Percentiles rank a stretch among this genome's conserved stretches.
Evolutionary conservation across 2,888 invertebrate species (phyloP).

Genomic region (Aleiodes leptofemur): DNA sequence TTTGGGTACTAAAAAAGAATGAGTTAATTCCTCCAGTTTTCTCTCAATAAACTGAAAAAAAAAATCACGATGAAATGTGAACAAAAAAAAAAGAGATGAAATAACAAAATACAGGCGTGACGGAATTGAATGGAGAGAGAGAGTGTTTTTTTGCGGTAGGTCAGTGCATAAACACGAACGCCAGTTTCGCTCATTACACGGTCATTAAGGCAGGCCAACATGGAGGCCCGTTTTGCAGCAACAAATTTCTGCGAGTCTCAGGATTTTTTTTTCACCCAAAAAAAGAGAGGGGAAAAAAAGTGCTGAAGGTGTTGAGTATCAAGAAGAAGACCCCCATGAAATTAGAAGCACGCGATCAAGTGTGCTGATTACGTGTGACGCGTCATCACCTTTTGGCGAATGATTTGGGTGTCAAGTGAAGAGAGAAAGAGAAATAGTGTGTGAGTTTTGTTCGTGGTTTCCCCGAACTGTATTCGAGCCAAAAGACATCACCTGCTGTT

Average conservation of each 20-base stretch:
- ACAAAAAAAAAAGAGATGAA: constrained; percentile 5
- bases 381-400: neutral
- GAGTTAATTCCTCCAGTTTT: constrained; percentile 3
- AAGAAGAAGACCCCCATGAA: constrained; percentile 57
- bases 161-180: constrained; percentile 35
- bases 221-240: neutral
- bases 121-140: neutral
- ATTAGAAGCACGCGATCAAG: constrained; percentile 67
- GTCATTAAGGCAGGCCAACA: constrained; percentile 24
- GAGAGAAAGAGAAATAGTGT: no score
- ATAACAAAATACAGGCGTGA: constrained; percentile 13
- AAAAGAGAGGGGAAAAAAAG: neutral
- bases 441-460: neutral
- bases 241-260: neutral
- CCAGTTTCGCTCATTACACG: constrained; percentile 40
- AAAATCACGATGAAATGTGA: constrained; percentile 23
- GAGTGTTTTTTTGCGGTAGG: constrained; percentile 23
- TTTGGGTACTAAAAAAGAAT: neutral
- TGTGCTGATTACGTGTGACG: constrained; percentile 57
- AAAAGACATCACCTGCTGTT: constrained; percentile 9
- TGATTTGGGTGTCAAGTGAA: constrained; percentile 16
- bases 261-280: constrained; percentile 31
- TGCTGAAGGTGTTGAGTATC: constrained; percentile 44
- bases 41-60: neutral
- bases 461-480: neutral